A percentile compares a stretch with the other conserved stretches of the same genome.
Evolutionary conservation across 2,797 vertebrate species (phyloP).

Genomic region (Halcyon leucocephala): DNA sequence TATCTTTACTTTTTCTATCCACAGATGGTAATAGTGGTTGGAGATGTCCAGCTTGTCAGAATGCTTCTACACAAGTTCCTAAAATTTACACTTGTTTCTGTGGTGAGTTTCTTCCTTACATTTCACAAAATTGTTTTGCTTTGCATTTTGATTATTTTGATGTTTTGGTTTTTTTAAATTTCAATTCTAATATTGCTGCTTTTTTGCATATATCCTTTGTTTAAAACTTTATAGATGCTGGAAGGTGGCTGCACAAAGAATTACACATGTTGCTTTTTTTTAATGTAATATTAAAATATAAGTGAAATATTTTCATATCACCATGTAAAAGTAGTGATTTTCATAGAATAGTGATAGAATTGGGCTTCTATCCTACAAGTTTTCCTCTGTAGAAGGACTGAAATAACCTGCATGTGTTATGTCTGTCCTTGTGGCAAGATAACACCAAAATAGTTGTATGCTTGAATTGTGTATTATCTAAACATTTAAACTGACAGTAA

Average conservation of each 20-base stretch:
- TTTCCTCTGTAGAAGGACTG: background rate
- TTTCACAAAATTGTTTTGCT: background rate
- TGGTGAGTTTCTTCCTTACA: conserved; percentile 82
- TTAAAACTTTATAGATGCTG: background rate
- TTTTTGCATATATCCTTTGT: background rate
- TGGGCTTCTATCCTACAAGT: background rate
- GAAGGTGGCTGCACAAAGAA: background rate
- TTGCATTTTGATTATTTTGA: background rate
- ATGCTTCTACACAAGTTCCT: conserved; percentile 88
- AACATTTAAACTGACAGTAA: background rate
- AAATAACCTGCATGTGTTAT: background rate
- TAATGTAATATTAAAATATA: background rate
- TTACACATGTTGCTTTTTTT: background rate
- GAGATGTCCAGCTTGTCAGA: conserved; percentile 98
- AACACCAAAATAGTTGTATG: background rate
- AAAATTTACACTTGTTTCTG: conserved; percentile 94
- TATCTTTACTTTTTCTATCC: background rate
- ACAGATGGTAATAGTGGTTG: conserved; percentile 92
- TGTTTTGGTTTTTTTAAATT: background rate
- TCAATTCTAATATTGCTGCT: background rate
- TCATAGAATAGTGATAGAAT: background rate
- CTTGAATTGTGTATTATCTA: too few relatives aligned
- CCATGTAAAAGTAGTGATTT: background rate
- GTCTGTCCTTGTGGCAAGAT: background rate
- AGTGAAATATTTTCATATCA: background rate